These are phyloP conservation scores for Tachypleus tridentatus DNA, from an alignment of 1,140 invertebrate species.

Conservation along the genomic window DNA sequence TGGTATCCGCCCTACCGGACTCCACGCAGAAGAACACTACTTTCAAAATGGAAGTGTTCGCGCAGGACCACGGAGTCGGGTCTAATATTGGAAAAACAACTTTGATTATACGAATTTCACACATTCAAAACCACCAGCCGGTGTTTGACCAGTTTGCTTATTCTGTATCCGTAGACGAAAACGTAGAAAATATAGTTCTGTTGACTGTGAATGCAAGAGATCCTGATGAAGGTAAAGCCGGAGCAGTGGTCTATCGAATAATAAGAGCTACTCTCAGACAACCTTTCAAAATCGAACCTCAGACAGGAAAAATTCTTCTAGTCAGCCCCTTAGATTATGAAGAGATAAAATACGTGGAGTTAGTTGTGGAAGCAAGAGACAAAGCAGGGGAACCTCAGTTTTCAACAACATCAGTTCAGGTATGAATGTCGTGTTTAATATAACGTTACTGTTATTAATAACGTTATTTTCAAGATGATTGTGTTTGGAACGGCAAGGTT, in stretches of 20 bases:
- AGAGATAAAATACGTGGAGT: slow-evolving; percentile 75
- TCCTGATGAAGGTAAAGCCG: slow-evolving; percentile 24
- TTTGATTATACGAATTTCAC: slow-evolving; percentile 25
- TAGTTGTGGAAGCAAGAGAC: slow-evolving; percentile 73
- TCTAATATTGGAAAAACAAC: slow-evolving; percentile 27
- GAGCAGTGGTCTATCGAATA: slow-evolving; percentile 19
- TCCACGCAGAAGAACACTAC: slow-evolving; percentile 18
- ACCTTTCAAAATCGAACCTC: slow-evolving; percentile 74
- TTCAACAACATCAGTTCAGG: slow-evolving; percentile 24
- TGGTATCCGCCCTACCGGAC: slow-evolving; percentile 51
- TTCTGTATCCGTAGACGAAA: slow-evolving; percentile 27
- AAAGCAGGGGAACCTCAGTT: slow-evolving; percentile 27
- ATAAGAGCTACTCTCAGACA: slow-evolving; percentile 15
- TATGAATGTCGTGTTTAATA: no score
- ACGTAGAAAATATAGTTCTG: slow-evolving; percentile 23
- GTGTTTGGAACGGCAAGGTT: no score
- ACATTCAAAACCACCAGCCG: slow-evolving; percentile 25
- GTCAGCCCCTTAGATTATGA: slow-evolving; percentile 92
- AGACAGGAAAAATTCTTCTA: slow-evolving; percentile 77
- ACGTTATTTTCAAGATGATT: no score
- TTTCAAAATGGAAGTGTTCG: slow-evolving; percentile 28
- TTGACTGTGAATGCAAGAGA: slow-evolving; percentile 24
- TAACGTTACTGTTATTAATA: no score
- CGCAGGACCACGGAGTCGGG: slow-evolving; percentile 26
- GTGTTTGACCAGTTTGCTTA: slow-evolving; percentile 27